These are phyloP conservation scores for Triplophysa rosa DNA, from an alignment of 2,113 vertebrate species.

Conservation along the genomic window DNA sequence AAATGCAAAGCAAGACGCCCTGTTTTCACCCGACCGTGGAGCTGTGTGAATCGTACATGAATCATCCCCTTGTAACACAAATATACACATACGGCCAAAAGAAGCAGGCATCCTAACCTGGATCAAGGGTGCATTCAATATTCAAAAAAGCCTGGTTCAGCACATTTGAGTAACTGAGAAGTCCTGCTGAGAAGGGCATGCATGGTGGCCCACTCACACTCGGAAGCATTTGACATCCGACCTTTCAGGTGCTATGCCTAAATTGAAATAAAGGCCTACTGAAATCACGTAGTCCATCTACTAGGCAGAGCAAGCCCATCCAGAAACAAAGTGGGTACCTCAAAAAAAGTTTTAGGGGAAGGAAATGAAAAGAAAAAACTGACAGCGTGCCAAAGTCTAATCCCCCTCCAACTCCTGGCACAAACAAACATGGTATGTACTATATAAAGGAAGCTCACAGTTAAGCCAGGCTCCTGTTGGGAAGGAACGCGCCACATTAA, in stretches of 20 bases:
- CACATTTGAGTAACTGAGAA: neutral
- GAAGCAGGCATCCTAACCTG: constrained; percentile 53
- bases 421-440: constrained; percentile 69
- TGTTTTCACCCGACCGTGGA: constrained; percentile 56
- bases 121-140: constrained; percentile 32
- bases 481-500: constrained; percentile 72
- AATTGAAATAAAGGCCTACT: neutral
- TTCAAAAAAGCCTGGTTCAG: neutral
- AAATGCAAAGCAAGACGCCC: constrained; percentile 60
- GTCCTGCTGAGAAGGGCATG: neutral
- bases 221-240: constrained; percentile 53
- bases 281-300: neutral
- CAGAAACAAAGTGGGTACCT: constrained; percentile 3
- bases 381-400: constrained; percentile 10
- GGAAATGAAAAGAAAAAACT: neutral
- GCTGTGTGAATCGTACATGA: constrained; percentile 66
- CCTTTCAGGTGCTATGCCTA: constrained; percentile 45
- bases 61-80: constrained; percentile 65
- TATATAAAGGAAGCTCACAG: constrained; percentile 69
- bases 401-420: constrained; percentile 40
- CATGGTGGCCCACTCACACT: neutral
- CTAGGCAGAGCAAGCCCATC: neutral
- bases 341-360: neutral
- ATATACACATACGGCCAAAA: constrained; percentile 65
- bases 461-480: constrained; percentile 59